A percentile compares a stretch with the other conserved stretches of the same genome.
These are phyloP conservation scores for Ceratina japonica DNA, from an alignment of 1,140 invertebrate genomes.

Conservation along the genomic window DNA sequence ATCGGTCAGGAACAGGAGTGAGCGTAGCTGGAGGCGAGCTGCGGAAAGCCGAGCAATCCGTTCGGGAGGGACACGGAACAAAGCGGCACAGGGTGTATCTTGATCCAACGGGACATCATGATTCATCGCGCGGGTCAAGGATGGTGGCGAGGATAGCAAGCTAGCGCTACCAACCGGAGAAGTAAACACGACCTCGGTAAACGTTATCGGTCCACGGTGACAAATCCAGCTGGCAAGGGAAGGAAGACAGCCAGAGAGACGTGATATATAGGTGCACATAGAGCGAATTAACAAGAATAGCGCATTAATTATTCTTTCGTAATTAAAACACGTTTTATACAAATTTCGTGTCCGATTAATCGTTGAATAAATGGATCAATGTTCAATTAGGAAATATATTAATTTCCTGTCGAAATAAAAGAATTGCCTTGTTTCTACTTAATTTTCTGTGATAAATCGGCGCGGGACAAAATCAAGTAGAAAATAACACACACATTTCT, in stretches of 20 bases:
- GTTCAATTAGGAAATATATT: too few species aligned
- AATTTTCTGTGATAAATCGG: too few species aligned
- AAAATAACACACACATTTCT: too few species aligned
- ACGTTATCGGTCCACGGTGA: conserved; percentile 45
- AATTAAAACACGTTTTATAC: too few species aligned
- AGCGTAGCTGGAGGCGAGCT: neutral
- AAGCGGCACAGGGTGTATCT: conserved; percentile 1
- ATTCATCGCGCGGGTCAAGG: conserved; percentile 28
- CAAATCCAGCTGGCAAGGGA: conserved; percentile 33
- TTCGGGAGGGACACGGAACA: neutral
- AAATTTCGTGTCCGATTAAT: too few species aligned
- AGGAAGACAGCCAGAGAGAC: neutral
- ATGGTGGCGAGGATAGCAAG: neutral
- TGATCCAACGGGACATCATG: conserved; percentile 25
- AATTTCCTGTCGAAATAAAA: too few species aligned
- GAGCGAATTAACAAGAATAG: too few species aligned
- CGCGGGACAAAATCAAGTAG: too few species aligned
- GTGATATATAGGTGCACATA: too few species aligned
- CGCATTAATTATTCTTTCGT: too few species aligned
- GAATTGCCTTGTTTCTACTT: too few species aligned
- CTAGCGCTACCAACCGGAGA: conserved; percentile 21
- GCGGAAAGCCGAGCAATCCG: neutral
- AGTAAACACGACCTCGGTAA: conserved; percentile 40
- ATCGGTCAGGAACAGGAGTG: neutral
- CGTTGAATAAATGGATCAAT: too few species aligned